Percentiles rank a stretch among this genome's conserved stretches.
Conservation (phyloP, 2,797 vertebrate genomes). For the Loris lydekkerianus region DNA sequence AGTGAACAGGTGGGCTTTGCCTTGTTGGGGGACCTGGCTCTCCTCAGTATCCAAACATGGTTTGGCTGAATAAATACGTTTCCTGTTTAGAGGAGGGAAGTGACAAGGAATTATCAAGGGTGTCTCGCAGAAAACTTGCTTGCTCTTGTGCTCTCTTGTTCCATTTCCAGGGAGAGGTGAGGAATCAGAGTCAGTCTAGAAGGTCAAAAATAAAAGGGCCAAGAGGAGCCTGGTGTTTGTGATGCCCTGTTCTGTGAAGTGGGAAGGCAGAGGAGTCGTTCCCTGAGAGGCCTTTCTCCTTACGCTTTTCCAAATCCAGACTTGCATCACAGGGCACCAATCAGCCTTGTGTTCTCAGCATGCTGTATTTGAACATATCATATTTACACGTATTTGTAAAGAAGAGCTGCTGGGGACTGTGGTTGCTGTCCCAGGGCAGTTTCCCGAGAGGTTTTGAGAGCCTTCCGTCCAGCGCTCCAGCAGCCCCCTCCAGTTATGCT, state of each 20-base stretch:
- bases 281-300: neutral
- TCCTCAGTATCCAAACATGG: fast-evolving
- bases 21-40: neutral
- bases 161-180: neutral
- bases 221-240: neutral
- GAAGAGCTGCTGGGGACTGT: neutral
- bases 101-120: neutral
- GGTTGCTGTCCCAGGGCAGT: neutral
- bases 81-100: neutral
- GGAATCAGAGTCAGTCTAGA: neutral
- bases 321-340: neutral
- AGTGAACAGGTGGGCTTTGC: neutral
- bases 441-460: neutral
- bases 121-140: neutral
- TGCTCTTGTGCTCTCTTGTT: neutral
- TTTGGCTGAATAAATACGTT: neutral
- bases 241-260: neutral
- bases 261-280: neutral
- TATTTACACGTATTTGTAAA: neutral
- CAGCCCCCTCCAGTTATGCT: neutral
- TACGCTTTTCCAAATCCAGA: neutral
- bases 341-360: neutral
- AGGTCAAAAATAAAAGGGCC: neutral
- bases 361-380: neutral
- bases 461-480: fast-evolving